Conservation (phyloP, 2,797 vertebrate genomes). For the Anisognathus igniventris region DNA sequence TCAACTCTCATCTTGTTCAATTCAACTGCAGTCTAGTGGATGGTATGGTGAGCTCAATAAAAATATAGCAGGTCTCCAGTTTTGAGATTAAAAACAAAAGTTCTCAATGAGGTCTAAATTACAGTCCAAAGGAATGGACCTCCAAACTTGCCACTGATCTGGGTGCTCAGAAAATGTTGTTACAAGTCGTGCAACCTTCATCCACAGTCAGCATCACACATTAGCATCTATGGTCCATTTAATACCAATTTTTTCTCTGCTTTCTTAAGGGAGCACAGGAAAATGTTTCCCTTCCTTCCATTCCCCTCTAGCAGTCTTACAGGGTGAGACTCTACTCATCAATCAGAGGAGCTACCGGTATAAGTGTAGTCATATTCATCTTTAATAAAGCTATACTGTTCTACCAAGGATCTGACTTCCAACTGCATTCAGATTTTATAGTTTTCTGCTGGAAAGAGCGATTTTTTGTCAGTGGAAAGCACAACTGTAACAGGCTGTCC, state of each 20-base stretch:
- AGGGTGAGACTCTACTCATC: neutral
- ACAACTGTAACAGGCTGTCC: neutral
- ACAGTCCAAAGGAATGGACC: neutral
- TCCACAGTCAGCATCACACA: neutral
- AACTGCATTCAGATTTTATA: neutral
- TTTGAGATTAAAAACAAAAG: neutral
- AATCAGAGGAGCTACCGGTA: neutral
- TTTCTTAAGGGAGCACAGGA: neutral
- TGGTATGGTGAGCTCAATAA: neutral
- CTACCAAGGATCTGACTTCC: neutral
- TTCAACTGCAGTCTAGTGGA: neutral
- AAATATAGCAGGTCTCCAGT: neutral
- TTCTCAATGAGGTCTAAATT: neutral
- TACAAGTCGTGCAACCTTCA: neutral
- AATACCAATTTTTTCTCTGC: neutral
- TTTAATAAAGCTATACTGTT: neutral
- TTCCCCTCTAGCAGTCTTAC: neutral
- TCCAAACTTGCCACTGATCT: neutral
- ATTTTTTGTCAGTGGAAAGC: neutral
- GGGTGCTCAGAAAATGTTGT: neutral
- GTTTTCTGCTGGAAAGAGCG: neutral
- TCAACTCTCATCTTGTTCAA: neutral
- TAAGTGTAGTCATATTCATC: neutral
- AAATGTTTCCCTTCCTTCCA: neutral
- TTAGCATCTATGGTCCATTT: neutral